These are phyloP conservation scores for Atta colombica DNA, from an alignment of 1,140 invertebrate species.

Conservation along the genomic window DNA sequence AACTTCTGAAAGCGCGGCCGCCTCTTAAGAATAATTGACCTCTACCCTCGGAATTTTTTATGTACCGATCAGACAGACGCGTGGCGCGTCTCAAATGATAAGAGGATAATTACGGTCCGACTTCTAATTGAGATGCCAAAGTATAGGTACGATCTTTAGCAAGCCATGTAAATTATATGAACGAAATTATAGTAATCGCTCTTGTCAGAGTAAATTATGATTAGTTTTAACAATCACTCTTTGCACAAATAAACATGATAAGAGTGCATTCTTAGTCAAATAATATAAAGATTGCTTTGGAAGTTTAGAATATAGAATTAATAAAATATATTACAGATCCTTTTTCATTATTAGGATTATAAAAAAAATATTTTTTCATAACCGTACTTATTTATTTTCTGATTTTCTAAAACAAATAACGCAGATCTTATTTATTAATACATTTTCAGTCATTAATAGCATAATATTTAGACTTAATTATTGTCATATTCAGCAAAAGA, in stretches of 20 bases:
- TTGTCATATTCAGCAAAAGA: neutral
- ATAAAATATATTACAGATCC: neutral
- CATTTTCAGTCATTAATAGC: neutral
- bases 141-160: neutral
- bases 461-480: constrained; percentile 18
- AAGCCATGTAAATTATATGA: constrained; percentile 38
- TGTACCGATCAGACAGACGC: neutral
- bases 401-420: neutral
- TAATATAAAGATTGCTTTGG: neutral
- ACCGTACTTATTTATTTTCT: neutral
- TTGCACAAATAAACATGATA: neutral
- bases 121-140: constrained; percentile 39
- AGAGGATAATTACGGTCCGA: constrained; percentile 21
- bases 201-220: neutral
- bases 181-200: constrained; percentile 48
- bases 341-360: neutral
- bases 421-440: neutral
- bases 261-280: neutral
- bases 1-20: constrained; percentile 40
- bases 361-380: neutral
- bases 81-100: constrained; percentile 19
- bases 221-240: constrained; percentile 30
- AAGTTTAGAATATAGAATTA: neutral
- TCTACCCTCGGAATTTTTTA: constrained; percentile 40
- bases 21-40: constrained; percentile 42